Conservation (phyloP, 30 jellyfish, hydroid and myxozoan species). For the Catostylus mosaicus region DNA sequence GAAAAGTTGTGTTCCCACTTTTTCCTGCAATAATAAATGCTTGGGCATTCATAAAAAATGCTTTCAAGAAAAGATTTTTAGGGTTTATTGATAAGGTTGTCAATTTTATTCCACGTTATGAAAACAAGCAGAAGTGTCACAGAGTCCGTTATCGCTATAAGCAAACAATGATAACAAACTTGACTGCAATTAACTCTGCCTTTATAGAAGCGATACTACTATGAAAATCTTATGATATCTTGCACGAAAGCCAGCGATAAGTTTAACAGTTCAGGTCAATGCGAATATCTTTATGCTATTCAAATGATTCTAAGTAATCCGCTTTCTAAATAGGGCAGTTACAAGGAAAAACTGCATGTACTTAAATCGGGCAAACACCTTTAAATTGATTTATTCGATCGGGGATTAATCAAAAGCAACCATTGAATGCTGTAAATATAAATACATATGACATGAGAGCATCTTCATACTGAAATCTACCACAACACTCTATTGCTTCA, state of each 20-base stretch:
- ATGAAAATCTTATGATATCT: not conserved
- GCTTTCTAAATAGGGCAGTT: slow-evolving; percentile 41
- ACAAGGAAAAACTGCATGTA: slow-evolving; percentile 19
- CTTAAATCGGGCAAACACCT: slow-evolving; percentile 14
- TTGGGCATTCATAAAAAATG: too few species aligned
- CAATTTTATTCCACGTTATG: too few species aligned
- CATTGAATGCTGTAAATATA: not conserved
- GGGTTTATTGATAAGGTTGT: too few species aligned
- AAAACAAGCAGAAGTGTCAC: too few species aligned
- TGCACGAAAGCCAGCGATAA: not conserved
- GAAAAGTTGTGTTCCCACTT: too few species aligned
- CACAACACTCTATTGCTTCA: too few species aligned
- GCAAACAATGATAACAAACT: not conserved
- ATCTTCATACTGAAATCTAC: too few species aligned
- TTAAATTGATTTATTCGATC: slow-evolving; percentile 5
- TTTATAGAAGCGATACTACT: not conserved
- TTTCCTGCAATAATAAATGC: too few species aligned
- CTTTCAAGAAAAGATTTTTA: too few species aligned
- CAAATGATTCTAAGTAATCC: slow-evolving; percentile 27
- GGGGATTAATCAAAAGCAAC: slow-evolving; percentile 9
- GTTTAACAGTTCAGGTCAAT: not conserved
- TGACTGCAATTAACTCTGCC: not conserved
- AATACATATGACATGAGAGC: not conserved
- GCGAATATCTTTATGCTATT: not conserved
- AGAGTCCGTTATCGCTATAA: too few species aligned